Base-by-base conservation (phyloP, 2,113 vertebrate species). In the Apodemus sylvaticus region DNA sequence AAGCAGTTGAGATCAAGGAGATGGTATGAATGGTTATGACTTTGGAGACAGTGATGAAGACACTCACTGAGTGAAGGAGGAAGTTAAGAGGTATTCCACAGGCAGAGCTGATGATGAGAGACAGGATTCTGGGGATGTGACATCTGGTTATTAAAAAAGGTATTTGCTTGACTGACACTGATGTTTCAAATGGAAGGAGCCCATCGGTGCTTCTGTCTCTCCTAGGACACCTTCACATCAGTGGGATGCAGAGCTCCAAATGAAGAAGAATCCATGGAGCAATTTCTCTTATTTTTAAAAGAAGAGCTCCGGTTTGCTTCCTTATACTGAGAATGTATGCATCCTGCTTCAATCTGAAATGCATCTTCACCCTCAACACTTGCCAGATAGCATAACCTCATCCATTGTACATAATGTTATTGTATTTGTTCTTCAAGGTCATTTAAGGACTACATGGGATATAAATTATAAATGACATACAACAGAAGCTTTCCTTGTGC, bases 381-480 rank as follows among this genome's bases (percentile, higher is more conserved):
- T 82, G 22, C 53, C 79, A 93, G 74, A 87, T 51, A 88, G 42
- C 5, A 74, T 93, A 87, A 70, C 42, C 62, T 64, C 13, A 34
- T 22, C 39, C 19, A 51, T 26, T 91, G 19, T 81, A 31, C 68
- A 7, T 58, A 74, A 86, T 95, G 74, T 73, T 89, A 78, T 74
- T 97, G 39, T 71, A 86, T 85, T 96, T 94, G 26, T 89, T 90
- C 24, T 39, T 95, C 42, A 20, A 92, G 36, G 77, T 95, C 58
- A 95, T 83, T 90, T 64, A 39, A 86, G 70, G 74, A 85, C 29
- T 93, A 92, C 85, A 66, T 71, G 86, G 51, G 42, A 53, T 77
- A 93, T 89, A 92, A 92, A 93, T 92, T 93, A 88, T 45, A 94
- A 96, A 55, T 73, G 94, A 90, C 48, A 90, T 16, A n/a, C 73